Conservation (phyloP, 2,113 vertebrate genomes). For the Redunca redunca region DNA sequence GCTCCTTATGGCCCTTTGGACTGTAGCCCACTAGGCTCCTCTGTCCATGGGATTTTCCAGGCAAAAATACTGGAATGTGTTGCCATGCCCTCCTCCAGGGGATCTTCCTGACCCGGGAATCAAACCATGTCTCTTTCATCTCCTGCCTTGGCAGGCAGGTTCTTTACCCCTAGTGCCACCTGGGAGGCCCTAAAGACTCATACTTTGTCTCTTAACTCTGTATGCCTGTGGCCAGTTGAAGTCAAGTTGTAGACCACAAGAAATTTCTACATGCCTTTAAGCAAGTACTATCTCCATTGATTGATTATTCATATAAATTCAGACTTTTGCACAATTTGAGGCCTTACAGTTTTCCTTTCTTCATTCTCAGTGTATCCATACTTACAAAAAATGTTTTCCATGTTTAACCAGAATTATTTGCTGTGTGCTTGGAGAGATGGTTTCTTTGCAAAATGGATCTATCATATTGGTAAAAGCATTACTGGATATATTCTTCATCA, state of each 20-base stretch:
- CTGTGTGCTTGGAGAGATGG: not conserved
- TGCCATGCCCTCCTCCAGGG: not conserved
- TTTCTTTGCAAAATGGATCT: not conserved
- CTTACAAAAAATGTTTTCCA: not conserved
- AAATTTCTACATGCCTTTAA: not conserved
- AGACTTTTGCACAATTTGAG: not conserved
- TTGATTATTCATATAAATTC: not conserved
- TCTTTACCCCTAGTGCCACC: not conserved
- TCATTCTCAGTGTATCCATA: not conserved
- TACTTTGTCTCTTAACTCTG: not conserved
- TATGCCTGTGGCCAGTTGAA: not conserved
- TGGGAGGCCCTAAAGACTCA: not conserved
- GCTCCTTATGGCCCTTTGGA: not conserved
- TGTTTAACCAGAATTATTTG: conserved; percentile 8
- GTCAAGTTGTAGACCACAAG: not conserved
- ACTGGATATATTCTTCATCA: not conserved
- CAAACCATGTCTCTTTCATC: not conserved
- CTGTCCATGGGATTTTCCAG: not conserved
- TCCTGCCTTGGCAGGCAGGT: not conserved
- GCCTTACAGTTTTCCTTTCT: not conserved
- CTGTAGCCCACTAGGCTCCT: not conserved
- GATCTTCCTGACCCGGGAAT: not conserved
- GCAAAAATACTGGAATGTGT: not conserved
- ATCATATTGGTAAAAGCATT: not conserved
- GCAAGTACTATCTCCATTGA: not conserved